Evolutionary conservation across 2,888 invertebrate species (phyloP), one percentile per base, ranked within the genome.

Genomic region (Saturnia pavonia): DNA sequence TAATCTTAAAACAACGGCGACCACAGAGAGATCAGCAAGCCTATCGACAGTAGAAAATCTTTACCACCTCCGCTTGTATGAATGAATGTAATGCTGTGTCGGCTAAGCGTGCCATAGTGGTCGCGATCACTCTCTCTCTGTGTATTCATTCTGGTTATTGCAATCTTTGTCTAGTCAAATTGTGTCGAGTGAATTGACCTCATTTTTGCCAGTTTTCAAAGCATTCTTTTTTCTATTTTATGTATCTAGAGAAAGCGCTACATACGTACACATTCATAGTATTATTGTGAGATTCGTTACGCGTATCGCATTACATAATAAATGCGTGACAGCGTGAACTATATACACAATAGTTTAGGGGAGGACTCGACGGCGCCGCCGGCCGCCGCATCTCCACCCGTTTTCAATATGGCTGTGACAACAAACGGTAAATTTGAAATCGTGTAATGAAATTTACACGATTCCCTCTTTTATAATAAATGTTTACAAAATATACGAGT

Each of bases 271-370:
- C 8, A 63, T 14, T 63, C n/a, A n/a, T 63, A 60, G 27, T 60
- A 27, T 16, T 27, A 63, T 14, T 34, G 63, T 22, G 16, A 2
- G 19, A 65, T 65, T 65, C 65, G 40, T 65, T 65, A 14, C 40
- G 40, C 65, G 40, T 65, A 65, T 65, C 65, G 40, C 19, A n/a
- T 65, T 16, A 65, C 34, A 65, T 65, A 65, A 40, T 65, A 65
- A 65, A 65, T n/a, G 40, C 40, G n/a, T 40, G 65, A 1, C n/a
- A 40, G 40, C 65, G 40, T 65, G 65, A 65, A 40, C 65, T 65
- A 65, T 40, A 40, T 40, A 34, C 40, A 40, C 40, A 40, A 16
- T 60, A 27, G 25, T 60, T 27, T 27, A 40, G 65, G 65, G 65
- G 65, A 65, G 16, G 65, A 65, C 65, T 19, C 19, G 40, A 11